These are phyloP conservation scores for Eubucco bourcierii DNA, from an alignment of 2,113 vertebrate genomes.

Conservation along the genomic window DNA sequence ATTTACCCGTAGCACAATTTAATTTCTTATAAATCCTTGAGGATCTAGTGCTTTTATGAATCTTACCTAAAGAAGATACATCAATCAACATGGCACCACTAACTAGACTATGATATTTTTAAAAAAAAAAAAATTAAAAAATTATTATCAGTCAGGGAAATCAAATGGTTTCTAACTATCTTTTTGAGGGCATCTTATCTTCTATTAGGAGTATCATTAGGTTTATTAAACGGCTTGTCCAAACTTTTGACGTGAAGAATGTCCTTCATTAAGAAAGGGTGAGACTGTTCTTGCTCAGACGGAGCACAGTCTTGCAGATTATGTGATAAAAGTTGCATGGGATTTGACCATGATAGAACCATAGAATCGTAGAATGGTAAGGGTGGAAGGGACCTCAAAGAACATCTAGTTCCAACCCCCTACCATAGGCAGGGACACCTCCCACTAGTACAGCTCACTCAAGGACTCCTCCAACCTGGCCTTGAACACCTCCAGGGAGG, in stretches of 20 bases:
- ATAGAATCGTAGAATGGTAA: no score
- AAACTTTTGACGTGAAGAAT: conserved; percentile 56
- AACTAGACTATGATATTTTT: background rate
- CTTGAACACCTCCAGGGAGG: no score
- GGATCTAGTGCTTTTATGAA: background rate
- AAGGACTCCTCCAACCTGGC: no score
- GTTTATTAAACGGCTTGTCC: conserved; percentile 39
- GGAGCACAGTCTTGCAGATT: background rate
- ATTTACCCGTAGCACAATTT: background rate
- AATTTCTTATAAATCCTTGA: conserved; percentile 11
- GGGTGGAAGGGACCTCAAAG: no score
- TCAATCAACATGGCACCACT: background rate
- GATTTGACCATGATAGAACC: background rate
- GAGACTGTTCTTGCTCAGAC: background rate
- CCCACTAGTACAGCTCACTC: no score
- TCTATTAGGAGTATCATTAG: background rate
- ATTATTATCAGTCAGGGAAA: background rate
- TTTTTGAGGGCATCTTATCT: background rate
- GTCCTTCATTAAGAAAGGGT: conserved; percentile 21
- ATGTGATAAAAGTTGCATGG: conserved; percentile 32
- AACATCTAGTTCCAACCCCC: no score
- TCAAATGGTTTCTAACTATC: background rate
- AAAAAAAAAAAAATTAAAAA: background rate
- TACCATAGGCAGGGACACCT: no score
- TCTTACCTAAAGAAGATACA: background rate